Conservation (phyloP, 2,113 vertebrate species). For the Otocyon megalotis region DNA sequence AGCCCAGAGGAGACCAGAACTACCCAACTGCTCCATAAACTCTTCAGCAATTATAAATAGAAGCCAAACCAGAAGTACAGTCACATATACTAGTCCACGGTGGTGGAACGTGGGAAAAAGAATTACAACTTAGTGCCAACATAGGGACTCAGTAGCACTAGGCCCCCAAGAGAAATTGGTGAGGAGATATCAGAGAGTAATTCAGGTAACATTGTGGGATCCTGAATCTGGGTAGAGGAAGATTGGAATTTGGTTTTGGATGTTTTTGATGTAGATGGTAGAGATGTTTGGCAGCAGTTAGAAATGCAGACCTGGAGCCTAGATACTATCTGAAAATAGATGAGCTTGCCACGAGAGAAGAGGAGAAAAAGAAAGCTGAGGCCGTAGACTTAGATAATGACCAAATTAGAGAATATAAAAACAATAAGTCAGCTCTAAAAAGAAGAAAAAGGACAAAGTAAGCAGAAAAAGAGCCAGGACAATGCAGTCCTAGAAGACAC, state of each 20-base stretch:
- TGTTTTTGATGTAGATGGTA: neutral
- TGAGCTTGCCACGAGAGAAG: neutral
- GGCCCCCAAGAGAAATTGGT: neutral
- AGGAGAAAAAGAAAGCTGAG: neutral
- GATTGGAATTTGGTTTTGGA: neutral
- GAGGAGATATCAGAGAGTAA: neutral
- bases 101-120: neutral
- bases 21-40: neutral
- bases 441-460: neutral
- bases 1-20: neutral
- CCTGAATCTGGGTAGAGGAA: neutral
- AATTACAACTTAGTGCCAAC: neutral
- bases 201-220: neutral
- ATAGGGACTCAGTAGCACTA: neutral
- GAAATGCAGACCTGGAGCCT: neutral
- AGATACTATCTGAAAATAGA: neutral
- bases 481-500: neutral
- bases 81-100: neutral
- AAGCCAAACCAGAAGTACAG: neutral
- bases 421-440: neutral
- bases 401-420: conserved; percentile 12
- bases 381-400: neutral
- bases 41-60: neutral
- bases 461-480: neutral
- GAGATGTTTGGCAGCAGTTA: neutral